These are phyloP conservation scores for Microcebus ravelobensis DNA, from an alignment of 2,113 vertebrate species.

Conservation along the genomic window DNA sequence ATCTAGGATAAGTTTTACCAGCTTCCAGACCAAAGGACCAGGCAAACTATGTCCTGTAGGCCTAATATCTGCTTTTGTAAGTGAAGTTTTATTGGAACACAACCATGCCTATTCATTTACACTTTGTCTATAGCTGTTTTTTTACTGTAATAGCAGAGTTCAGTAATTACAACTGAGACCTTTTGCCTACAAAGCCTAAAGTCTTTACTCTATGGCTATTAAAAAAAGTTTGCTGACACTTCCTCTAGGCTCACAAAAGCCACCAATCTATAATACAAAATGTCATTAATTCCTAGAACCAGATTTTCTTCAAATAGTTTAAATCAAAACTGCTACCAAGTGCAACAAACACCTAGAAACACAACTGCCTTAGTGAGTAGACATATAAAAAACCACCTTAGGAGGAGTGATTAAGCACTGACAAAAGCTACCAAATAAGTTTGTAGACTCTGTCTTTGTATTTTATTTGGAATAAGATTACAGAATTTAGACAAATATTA, in stretches of 20 bases:
- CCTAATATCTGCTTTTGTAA: neutral
- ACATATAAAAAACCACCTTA: neutral
- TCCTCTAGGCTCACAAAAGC: neutral
- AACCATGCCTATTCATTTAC: neutral
- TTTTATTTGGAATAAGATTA: neutral
- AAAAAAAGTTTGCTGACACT: neutral
- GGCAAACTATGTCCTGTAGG: neutral
- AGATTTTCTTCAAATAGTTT: neutral
- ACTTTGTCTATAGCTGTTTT: neutral
- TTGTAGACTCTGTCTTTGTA: neutral
- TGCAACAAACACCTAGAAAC: neutral
- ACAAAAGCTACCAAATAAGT: neutral
- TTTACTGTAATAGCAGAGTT: neutral
- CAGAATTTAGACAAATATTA: neutral
- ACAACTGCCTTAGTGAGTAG: neutral
- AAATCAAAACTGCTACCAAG: neutral
- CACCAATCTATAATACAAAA: neutral
- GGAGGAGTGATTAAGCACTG: neutral
- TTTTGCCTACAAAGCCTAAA: neutral
- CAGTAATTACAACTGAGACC: neutral
- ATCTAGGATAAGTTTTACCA: neutral
- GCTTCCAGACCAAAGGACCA: neutral
- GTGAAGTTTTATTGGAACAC: neutral
- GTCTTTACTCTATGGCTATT: neutral
- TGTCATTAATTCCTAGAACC: neutral